Evolutionary conservation across 2,888 invertebrate species (phyloP).

Genomic region (Caenorhabditis japonica): DNA sequence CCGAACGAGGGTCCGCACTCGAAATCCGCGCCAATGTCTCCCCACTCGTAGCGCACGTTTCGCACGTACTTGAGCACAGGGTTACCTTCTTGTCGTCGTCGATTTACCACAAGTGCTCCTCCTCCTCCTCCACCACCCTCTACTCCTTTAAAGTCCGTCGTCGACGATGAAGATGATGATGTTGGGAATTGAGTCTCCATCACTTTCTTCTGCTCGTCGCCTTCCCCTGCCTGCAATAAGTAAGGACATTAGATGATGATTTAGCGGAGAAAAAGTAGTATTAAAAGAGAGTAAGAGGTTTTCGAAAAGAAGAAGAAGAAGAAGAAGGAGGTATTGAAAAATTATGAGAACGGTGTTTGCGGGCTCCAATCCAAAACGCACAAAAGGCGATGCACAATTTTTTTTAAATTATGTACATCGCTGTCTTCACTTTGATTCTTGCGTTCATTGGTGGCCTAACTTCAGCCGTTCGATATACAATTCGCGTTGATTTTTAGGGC

Average conservation of each 20-base stretch:
- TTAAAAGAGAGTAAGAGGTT: neutral
- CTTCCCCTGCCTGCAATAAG: conserved; percentile 25
- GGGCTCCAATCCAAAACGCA: too few species aligned
- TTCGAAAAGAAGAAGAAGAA: neutral
- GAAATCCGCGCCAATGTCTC: conserved; percentile 70
- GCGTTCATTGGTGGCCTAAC: too few species aligned
- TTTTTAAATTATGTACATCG: too few species aligned
- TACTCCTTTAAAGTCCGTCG: conserved; percentile 2
- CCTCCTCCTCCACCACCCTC: conserved; percentile 20
- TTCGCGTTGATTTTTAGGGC: too few species aligned
- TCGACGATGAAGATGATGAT: conserved; percentile 18
- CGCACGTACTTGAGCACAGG: conserved; percentile 76
- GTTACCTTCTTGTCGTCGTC: conserved; percentile 74
- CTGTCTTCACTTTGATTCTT: too few species aligned
- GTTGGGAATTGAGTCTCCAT: conserved; percentile 32
- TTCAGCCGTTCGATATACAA: too few species aligned
- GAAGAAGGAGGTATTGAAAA: too few species aligned
- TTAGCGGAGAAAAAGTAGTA: neutral
- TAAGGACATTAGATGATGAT: neutral
- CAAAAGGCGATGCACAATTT: too few species aligned
- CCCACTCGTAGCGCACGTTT: conserved; percentile 75
- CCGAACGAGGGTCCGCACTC: conserved; percentile 70
- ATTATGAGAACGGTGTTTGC: too few species aligned
- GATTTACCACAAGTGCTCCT: conserved; percentile 67
- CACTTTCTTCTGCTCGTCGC: conserved; percentile 4